These are phyloP conservation scores for Psettodes erumei DNA, from an alignment of 2,113 vertebrate species.

Conservation along the genomic window DNA sequence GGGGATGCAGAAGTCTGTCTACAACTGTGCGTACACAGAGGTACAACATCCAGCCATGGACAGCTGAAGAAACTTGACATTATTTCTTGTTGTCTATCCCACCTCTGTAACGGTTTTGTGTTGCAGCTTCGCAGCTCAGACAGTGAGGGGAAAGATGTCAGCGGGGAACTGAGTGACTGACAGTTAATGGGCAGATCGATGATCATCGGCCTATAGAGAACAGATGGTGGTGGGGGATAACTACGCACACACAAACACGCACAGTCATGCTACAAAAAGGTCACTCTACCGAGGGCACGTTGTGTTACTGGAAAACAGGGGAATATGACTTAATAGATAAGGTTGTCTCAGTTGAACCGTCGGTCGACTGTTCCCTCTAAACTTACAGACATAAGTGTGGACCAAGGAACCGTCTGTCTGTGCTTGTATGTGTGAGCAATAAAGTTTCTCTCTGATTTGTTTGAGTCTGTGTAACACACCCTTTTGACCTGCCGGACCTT, in stretches of 20 bases:
- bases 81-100: slow-evolving; percentile 1
- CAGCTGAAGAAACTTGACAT: not conserved
- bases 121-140: slow-evolving; percentile 37
- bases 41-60: not conserved
- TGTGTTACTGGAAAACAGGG: slow-evolving; percentile 41
- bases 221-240: slow-evolving; percentile 60
- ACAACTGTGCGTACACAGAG: not conserved
- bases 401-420: not conserved
- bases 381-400: not conserved
- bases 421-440: not conserved
- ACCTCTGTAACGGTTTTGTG: slow-evolving; percentile 7
- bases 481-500: not conserved
- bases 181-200: slow-evolving; percentile 69
- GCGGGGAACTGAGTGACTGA: slow-evolving; percentile 59
- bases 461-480: not conserved
- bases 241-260: slow-evolving; percentile 1
- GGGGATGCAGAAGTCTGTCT: not conserved
- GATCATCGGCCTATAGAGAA: slow-evolving; percentile 60
- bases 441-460: not conserved
- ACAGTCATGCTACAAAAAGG: slow-evolving; percentile 29
- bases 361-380: slow-evolving; percentile 28
- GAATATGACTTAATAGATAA: slow-evolving; percentile 35
- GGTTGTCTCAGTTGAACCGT: slow-evolving; percentile 43
- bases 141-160: slow-evolving; percentile 43
- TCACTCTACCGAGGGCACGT: slow-evolving; percentile 65